Percentiles rank a stretch among this genome's conserved stretches.
Evolutionary conservation across 2,113 vertebrate genomes (phyloP).

Genomic region (Dromaius novaehollandiae): DNA sequence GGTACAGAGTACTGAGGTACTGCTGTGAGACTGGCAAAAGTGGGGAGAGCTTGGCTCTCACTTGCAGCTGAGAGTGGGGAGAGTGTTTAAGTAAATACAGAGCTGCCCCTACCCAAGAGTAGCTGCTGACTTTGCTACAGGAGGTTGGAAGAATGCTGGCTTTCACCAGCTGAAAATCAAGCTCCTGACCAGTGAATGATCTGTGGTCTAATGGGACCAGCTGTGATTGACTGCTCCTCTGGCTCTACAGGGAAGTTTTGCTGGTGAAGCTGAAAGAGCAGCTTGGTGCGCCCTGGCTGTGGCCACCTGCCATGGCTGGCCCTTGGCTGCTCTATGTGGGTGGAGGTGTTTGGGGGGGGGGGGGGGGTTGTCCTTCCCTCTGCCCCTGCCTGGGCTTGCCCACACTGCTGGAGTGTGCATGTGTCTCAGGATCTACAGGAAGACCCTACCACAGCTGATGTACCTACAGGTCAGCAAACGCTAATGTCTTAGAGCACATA

Average conservation of each 20-base stretch:
- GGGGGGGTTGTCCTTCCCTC: background rate
- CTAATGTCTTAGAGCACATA: background rate
- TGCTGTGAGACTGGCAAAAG: background rate
- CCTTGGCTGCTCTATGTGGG: background rate
- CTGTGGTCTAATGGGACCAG: background rate
- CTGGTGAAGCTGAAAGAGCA: background rate
- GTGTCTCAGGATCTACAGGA: background rate
- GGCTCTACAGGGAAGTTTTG: background rate
- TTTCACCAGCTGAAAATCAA: background rate
- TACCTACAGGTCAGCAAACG: background rate
- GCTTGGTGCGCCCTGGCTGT: background rate
- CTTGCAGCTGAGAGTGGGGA: background rate
- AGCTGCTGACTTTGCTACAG: background rate
- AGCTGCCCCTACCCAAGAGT: background rate
- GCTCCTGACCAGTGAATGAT: background rate
- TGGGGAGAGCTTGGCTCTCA: background rate
- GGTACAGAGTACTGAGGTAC: background rate
- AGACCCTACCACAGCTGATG: rapidly evolving
- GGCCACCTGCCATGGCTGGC: background rate
- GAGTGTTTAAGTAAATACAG: background rate
- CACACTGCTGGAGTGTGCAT: background rate
- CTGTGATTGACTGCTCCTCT: background rate
- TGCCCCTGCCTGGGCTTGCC: background rate
- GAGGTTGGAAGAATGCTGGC: background rate
- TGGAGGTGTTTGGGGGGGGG: background rate